Evolutionary conservation across 2,888 invertebrate genomes (phyloP).

Genomic region (Drosophila pegasa): DNA sequence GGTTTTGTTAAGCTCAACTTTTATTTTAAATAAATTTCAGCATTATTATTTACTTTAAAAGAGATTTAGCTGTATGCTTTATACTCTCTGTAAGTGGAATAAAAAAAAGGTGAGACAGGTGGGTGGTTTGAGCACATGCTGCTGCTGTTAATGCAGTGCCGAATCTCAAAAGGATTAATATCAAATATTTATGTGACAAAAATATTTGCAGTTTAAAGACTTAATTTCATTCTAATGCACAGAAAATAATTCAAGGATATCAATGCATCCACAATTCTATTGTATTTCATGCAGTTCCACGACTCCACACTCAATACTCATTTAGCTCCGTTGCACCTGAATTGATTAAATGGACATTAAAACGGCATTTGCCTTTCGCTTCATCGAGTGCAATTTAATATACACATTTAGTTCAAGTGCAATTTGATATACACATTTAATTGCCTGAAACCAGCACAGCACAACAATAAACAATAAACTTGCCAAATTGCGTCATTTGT

Average conservation of each 20-base stretch:
- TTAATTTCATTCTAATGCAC: too few species aligned
- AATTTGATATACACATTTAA: conserved; percentile 12
- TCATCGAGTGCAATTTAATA: neutral
- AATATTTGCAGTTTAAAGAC: too few species aligned
- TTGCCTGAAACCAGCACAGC: conserved; percentile 18
- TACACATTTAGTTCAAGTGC: neutral
- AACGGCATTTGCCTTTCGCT: conserved; percentile 9
- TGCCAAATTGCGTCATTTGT: conserved; percentile 6
- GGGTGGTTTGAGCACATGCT: neutral
- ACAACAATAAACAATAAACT: conserved; percentile 8
- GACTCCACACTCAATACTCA: neutral
- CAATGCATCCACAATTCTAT: too few species aligned
- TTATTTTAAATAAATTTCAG: conserved; percentile 2
- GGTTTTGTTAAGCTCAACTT: neutral
- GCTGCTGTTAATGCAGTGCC: neutral
- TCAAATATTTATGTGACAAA: too few species aligned
- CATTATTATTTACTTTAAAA: neutral
- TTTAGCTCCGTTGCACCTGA: neutral
- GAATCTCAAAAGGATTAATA: neutral
- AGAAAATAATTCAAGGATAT: too few species aligned
- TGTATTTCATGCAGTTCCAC: too few species aligned
- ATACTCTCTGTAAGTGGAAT: neutral
- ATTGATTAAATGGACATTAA: neutral
- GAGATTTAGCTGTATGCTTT: too few species aligned
- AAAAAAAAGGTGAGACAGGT: neutral